phyloP scores from a whole-genome alignment of 2,113 vertebrate species.

The Puntigrus tetrazona region DNA sequence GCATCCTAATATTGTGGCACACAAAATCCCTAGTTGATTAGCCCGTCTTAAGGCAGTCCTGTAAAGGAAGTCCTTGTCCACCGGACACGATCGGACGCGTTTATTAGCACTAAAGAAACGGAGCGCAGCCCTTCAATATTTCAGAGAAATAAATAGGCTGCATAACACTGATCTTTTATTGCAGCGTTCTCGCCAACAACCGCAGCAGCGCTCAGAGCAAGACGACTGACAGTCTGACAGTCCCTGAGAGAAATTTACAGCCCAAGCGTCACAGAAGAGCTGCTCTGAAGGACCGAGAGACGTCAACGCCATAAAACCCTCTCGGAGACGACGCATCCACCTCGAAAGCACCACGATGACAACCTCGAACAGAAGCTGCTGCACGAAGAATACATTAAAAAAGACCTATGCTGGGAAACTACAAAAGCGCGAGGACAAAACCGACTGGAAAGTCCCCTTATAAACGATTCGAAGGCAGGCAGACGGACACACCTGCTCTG shows the following conservation, averaged over 20 bases:
- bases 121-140: background rate
- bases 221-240: background rate
- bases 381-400: background rate
- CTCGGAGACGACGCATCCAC: background rate
- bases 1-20: too few relatives aligned
- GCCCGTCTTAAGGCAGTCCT: background rate
- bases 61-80: background rate
- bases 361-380: background rate
- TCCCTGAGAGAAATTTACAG: background rate
- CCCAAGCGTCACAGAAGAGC: background rate
- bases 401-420: background rate
- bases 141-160: background rate
- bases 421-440: background rate
- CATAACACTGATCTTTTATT: background rate
- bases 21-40: background rate
- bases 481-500: slow-evolving; percentile 2
- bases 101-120: background rate
- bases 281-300: too few relatives aligned
- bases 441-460: background rate
- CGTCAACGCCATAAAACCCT: background rate
- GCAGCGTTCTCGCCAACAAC: background rate
- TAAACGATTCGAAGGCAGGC: slow-evolving; percentile 15
- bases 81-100: background rate
- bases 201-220: background rate
- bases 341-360: background rate